Percentiles rank a stretch among this genome's conserved stretches.
Evolutionary conservation across 2,888 invertebrate genomes (phyloP).

Genomic region (Antheraea yamamai): DNA sequence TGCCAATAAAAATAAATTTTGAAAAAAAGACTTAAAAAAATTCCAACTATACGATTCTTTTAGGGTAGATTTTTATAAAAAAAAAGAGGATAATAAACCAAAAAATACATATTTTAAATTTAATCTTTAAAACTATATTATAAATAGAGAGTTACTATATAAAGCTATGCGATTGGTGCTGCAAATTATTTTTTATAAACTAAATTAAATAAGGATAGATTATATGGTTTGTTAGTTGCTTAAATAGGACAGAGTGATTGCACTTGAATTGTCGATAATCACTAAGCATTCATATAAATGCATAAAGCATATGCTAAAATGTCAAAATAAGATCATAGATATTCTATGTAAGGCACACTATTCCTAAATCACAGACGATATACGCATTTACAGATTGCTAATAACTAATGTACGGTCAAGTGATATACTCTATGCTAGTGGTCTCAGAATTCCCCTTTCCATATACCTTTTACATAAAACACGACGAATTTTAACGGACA

Average conservation of each 20-base stretch:
- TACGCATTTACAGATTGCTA: neutral
- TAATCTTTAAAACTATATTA: neutral
- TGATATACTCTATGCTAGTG: neutral
- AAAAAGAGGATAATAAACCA: slow-evolving; percentile 5
- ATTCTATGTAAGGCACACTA: neutral
- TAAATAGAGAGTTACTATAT: neutral
- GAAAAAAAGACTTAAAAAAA: neutral
- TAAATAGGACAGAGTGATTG: neutral
- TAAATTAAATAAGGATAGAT: neutral
- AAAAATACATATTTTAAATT: neutral
- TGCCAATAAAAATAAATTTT: neutral
- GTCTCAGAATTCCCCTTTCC: neutral
- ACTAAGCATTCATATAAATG: neutral
- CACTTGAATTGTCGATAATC: neutral
- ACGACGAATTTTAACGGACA: neutral
- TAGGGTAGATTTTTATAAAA: slow-evolving; percentile 7
- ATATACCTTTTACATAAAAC: neutral
- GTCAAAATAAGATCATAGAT: too few species aligned
- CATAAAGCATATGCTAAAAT: too few species aligned
- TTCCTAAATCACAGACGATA: neutral
- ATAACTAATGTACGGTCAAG: too few species aligned
- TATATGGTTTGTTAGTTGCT: neutral
- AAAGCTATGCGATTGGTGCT: slow-evolving; percentile 7
- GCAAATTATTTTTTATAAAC: slow-evolving; percentile 8
- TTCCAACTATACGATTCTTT: neutral